Base-by-base conservation (phyloP, 1,140 invertebrate species). In the Ladona fulva region DNA sequence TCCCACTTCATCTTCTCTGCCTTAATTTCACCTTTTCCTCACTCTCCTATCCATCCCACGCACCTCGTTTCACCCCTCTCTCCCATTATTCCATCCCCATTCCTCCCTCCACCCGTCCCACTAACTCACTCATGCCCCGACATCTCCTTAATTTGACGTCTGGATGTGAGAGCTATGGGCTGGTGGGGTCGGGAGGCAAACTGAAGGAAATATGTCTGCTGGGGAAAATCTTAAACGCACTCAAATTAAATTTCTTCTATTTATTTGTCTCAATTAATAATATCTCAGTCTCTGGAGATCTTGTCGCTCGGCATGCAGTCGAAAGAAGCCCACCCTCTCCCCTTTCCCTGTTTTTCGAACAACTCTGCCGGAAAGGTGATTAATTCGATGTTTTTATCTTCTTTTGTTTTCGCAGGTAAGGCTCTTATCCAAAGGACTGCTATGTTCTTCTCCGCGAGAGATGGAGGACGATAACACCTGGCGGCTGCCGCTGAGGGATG, bases 251-350 rank as follows among this genome's bases (percentile, higher is more conserved):
- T 66, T 66, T 66, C n/a, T 66, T 66, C 14, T 66, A 66, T 66
- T 66, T 66, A 37, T 22, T 66, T 12, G 52, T 66, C n/a, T 66
- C 52, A 66, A 66, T 66, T 66, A 66, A 66, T 66, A 66, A 66
- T 12, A 12, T 66, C 16, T 66, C 12, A 1, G 52, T 37, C 29
- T 37, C 29, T 8, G n/a, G 52, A 66, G 52, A 66, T 6, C 3
- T 66, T 66, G 16, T 22, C 16, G 1, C 44, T 10, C 10, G 44
- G 44, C 19, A 52, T 52, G 44, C 52, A 66, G 16, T 19, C 52
- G 52, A 22, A 19, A 19, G 52, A 66, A 66, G 14, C 52, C 52
- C 52, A 19, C 52, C 52, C 52, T 66, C 52, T 66, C 12, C 12
- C 44, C 44, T 52, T 19, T 19, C 44, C 44, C 10, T 19, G 3